Conservation (phyloP, 1,140 invertebrate genomes). For the Tetragonula clypearis region DNA sequence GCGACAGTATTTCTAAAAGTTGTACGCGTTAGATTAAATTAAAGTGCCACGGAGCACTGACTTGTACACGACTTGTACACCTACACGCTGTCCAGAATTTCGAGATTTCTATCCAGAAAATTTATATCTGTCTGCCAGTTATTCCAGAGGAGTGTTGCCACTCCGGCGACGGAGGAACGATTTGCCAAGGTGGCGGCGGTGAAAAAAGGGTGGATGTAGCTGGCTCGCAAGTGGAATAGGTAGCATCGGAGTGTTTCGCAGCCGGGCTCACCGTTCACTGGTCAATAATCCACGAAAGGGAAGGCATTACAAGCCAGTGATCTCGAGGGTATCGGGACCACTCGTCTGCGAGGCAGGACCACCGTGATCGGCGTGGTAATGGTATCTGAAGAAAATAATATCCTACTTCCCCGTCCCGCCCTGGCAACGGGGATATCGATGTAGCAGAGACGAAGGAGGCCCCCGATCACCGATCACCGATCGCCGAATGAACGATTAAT, state of each 20-base stretch:
- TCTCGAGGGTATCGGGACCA: conserved; percentile 73
- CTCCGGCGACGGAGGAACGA: not conserved
- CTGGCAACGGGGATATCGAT: conserved; percentile 43
- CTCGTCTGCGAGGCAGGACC: conserved; percentile 76
- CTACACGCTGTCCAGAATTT: too few species aligned
- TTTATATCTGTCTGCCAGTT: too few species aligned
- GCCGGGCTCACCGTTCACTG: conserved; percentile 76
- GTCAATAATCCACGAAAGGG: conserved; percentile 79
- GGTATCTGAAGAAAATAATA: conserved; percentile 80
- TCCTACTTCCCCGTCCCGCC: conserved; percentile 55
- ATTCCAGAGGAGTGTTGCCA: not conserved
- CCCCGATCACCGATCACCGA: conserved; percentile 60
- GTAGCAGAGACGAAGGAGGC: conserved; percentile 26
- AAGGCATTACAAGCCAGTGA: conserved; percentile 81
- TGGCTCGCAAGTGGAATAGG: conserved; percentile 21
- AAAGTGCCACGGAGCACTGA: too few species aligned
- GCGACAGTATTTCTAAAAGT: too few species aligned
- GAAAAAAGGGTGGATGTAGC: not conserved
- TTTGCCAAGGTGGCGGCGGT: not conserved
- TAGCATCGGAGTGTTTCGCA: conserved; percentile 57
- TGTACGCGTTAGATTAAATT: too few species aligned
- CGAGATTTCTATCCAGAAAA: too few species aligned
- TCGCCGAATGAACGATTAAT: conserved; percentile 78
- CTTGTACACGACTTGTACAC: too few species aligned
- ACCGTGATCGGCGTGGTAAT: conserved; percentile 78